Conservation (phyloP, 2,113 vertebrate species). For the Crotalus tigris region DNA sequence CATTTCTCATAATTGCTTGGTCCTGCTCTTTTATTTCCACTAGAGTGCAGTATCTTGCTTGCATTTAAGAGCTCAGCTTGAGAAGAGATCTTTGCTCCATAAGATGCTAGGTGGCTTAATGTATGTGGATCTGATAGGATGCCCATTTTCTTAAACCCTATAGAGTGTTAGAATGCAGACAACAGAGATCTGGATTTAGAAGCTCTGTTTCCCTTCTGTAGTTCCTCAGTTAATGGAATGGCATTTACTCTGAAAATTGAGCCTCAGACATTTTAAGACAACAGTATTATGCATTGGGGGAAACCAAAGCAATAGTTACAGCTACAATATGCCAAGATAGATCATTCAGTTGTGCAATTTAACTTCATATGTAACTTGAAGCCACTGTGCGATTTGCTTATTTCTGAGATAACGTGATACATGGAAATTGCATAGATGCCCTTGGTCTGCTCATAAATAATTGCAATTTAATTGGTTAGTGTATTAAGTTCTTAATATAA, state of each 20-base stretch:
- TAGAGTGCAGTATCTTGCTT: background rate
- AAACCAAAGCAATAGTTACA: background rate
- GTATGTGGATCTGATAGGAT: background rate
- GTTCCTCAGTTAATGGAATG: background rate
- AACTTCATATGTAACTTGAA: background rate
- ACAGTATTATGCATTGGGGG: background rate
- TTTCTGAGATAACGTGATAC: background rate
- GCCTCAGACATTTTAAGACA: background rate
- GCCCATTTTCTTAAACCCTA: background rate
- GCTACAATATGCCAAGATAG: background rate
- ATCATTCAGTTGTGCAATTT: background rate
- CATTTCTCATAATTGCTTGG: background rate
- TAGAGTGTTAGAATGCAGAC: background rate
- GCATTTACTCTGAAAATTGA: background rate
- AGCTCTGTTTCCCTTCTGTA: background rate
- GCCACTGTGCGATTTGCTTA: background rate
- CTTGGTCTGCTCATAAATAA: background rate
- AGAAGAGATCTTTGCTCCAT: background rate
- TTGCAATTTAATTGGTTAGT: background rate
- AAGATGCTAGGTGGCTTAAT: background rate
- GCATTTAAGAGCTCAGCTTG: background rate
- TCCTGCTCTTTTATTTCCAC: background rate
- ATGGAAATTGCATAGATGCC: background rate
- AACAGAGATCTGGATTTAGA: background rate
- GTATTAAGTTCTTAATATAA: background rate